Conservation (phyloP, 35 echinoderm and acorn worm genomes). For the Apostichopus californicus region DNA sequence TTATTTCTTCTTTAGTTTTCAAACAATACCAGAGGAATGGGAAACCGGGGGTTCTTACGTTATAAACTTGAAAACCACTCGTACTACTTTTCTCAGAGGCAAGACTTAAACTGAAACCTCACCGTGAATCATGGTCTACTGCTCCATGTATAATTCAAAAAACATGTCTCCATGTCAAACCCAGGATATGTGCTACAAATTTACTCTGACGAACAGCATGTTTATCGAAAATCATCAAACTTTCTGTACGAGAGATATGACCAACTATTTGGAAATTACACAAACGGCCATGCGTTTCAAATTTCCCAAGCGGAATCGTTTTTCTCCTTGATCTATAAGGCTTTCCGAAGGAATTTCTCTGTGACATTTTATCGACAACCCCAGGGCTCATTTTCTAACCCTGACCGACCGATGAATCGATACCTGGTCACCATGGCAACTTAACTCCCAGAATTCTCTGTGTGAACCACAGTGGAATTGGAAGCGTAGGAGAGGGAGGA, state of each 20-base stretch:
- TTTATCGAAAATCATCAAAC: not conserved
- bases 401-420: not conserved
- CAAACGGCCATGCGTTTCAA: not conserved
- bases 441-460: conserved; percentile 8
- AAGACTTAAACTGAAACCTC: too few relatives aligned
- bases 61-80: too few relatives aligned
- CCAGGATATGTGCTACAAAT: not conserved
- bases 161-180: not conserved
- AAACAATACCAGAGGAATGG: too few relatives aligned
- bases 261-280: not conserved
- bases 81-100: too few relatives aligned
- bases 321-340: not conserved
- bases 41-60: too few relatives aligned
- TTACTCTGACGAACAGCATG: not conserved
- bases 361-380: not conserved
- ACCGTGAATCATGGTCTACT: too few relatives aligned
- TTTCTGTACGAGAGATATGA: not conserved
- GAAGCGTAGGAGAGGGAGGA: conserved; percentile 18
- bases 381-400: not conserved
- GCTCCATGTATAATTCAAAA: too few relatives aligned
- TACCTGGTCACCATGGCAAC: not conserved
- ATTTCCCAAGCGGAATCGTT: not conserved
- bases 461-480: not conserved
- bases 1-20: too few relatives aligned
- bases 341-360: not conserved